These are phyloP conservation scores for Toxonevra muliebris DNA, from an alignment of 2,888 invertebrate genomes.

Conservation along the genomic window DNA sequence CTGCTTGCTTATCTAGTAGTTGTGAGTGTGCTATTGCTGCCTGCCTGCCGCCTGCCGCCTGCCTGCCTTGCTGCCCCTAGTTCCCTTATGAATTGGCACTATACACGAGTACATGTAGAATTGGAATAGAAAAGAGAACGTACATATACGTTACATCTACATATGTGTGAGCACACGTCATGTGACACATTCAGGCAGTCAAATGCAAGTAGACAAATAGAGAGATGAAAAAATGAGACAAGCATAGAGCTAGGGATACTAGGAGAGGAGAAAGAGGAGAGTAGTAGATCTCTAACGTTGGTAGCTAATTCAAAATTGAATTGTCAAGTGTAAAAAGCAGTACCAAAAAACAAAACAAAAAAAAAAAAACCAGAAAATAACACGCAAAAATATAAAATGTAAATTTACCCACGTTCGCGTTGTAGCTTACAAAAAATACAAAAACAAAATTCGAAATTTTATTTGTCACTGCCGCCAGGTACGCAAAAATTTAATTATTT, in stretches of 20 bases:
- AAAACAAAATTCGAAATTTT: too few species aligned
- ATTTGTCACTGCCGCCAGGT: too few species aligned
- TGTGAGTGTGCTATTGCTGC: neutral
- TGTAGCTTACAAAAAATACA: too few species aligned
- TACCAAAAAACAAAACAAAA: neutral
- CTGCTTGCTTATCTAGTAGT: neutral
- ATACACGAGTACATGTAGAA: neutral
- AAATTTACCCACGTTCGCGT: too few species aligned
- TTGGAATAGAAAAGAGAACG: neutral
- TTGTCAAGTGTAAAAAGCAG: conserved; percentile 5
- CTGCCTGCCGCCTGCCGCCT: too few species aligned
- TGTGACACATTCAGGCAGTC: conserved; percentile 12
- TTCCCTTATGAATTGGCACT: too few species aligned
- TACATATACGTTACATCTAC: neutral
- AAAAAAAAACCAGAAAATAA: conserved; percentile 7
- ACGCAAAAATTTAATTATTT: too few species aligned
- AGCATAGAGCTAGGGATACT: neutral
- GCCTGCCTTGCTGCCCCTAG: too few species aligned
- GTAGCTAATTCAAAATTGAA: conserved; percentile 20
- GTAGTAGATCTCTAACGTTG: too few species aligned
- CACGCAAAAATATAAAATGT: neutral
- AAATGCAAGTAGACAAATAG: neutral
- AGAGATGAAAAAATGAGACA: neutral
- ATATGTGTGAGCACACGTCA: conserved; percentile 10
- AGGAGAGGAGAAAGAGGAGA: neutral